Evolutionary conservation across 2,113 vertebrate species (phyloP).

Genomic region (Turdus rufiventris): DNA sequence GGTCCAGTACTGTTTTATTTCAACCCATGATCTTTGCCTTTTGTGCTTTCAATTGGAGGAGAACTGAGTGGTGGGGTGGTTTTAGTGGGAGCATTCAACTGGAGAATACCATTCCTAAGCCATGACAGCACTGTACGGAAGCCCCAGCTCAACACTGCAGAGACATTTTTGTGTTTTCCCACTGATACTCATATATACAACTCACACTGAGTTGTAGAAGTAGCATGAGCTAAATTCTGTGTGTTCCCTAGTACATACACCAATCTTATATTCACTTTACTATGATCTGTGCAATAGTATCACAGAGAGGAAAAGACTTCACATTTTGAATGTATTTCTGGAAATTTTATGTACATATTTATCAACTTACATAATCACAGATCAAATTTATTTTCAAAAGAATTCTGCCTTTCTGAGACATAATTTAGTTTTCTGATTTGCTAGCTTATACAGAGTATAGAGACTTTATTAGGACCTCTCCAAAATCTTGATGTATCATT

Average conservation of each 20-base stretch:
- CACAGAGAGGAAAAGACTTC: background rate
- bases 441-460: background rate
- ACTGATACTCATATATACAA: background rate
- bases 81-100: background rate
- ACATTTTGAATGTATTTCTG: background rate
- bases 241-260: background rate
- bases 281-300: background rate
- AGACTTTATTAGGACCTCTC: background rate
- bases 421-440: background rate
- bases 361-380: background rate
- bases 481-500: background rate
- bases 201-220: background rate
- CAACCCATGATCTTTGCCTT: background rate
- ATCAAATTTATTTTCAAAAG: background rate
- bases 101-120: background rate
- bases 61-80: background rate
- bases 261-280: background rate
- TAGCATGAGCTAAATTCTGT: background rate
- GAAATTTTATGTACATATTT: background rate
- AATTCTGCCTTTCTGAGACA: background rate
- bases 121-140: background rate
- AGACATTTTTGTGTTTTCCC: background rate
- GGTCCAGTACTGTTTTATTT: rapidly evolving
- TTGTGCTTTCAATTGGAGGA: background rate
- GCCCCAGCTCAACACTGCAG: background rate